Evolutionary conservation across 2,797 vertebrate species (phyloP).

Genomic region (Diplodus sargus): DNA sequence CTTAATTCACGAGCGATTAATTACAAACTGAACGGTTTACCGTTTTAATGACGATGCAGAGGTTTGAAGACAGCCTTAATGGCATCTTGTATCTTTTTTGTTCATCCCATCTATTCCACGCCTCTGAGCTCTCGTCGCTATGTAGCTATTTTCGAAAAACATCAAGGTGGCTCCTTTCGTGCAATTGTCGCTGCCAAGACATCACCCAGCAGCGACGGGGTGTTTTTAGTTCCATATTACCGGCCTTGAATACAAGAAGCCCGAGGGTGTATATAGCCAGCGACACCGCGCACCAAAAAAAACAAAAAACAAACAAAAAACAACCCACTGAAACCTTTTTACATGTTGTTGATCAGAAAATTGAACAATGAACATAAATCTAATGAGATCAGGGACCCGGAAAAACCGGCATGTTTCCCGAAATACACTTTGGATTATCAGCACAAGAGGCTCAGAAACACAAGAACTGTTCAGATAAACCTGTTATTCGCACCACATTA

Average conservation of each 20-base stretch:
- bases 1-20: slow-evolving; percentile 25
- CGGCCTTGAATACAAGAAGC: slow-evolving; percentile 44
- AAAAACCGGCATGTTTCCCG: slow-evolving; percentile 37
- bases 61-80: slow-evolving; percentile 37
- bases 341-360: slow-evolving; percentile 54
- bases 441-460: slow-evolving; percentile 54
- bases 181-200: slow-evolving; percentile 43
- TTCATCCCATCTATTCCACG: slow-evolving; percentile 41
- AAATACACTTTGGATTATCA: slow-evolving; percentile 61
- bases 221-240: slow-evolving; percentile 45
- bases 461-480: slow-evolving; percentile 44
- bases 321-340: slow-evolving; percentile 46
- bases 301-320: slow-evolving; percentile 18
- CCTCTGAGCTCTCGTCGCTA: slow-evolving; percentile 27
- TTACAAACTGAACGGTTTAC: slow-evolving; percentile 24
- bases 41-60: slow-evolving; percentile 25
- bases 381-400: slow-evolving; percentile 67
- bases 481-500: slow-evolving; percentile 48
- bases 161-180: slow-evolving; percentile 43
- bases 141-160: slow-evolving; percentile 51
- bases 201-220: slow-evolving; percentile 28
- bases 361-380: slow-evolving; percentile 51
- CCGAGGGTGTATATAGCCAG: slow-evolving; percentile 45
- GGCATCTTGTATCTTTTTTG: slow-evolving; percentile 12
- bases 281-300: slow-evolving; percentile 11